Base-by-base conservation (phyloP, 2,797 vertebrate species). In the Nannoperca obscura region DNA sequence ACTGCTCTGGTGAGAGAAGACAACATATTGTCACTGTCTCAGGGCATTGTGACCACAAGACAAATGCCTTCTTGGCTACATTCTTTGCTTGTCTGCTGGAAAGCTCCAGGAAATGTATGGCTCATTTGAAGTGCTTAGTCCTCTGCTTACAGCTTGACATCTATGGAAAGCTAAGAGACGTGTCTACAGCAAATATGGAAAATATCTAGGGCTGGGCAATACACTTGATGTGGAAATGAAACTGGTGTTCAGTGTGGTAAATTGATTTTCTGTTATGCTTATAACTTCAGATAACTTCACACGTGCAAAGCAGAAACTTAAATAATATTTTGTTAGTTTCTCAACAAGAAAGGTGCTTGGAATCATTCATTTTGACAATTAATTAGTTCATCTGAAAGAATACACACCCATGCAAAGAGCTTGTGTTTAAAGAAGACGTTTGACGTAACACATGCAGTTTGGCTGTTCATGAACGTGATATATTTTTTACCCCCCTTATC, bases 11-110 rank as follows among this genome's bases (percentile, higher is more conserved):
- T 49, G 57, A 77, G 36, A 59, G 38, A 47, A 66, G 65, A 61
- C 49, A 22, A 55, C 59, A 52, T 34, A 40, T 65, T 66, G 52
- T 72, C 19, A 47, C 36, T 40, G 38, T 77, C 66, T 66, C 20
- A 53, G 38, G 30, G 20, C 61, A 44, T 58, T 49, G n/a, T 63
- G 55, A 62, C 32, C 2, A 0, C 8, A 46, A 71, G 46, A 71
- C 46, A n/a, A 78, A 63, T 67, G 9, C 5, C 5, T 38, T 49
- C 38, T 54, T 68, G 19, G 61, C 54, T 70, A 50, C 54, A 55
- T 34, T 62, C 4, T 55, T 40, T 15, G 38, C 46, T 27, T 17
- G 11, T 34, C 54, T 19, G 53, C 57, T 3, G 17, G 36, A 70
- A 55, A 50, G 10, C 59, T 71, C 27, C 40, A 20, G 19, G 17